A percentile compares a stretch with the other conserved stretches of the same genome.
Conservation (phyloP, 2,888 invertebrate species). For the Pseudoips prasinana region DNA sequence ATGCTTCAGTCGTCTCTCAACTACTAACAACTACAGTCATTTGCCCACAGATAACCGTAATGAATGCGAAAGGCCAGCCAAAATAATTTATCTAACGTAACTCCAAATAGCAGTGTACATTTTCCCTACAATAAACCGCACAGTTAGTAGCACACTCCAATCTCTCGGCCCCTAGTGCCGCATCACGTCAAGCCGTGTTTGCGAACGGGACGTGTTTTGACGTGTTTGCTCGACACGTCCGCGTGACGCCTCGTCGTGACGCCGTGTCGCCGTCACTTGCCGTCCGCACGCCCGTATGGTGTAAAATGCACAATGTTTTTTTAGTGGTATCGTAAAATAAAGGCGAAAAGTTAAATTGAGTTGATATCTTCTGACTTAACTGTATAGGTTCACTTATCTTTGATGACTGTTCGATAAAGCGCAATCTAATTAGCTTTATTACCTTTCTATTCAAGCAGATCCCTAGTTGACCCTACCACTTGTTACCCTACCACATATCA, state of each 20-base stretch:
- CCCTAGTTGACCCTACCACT: neutral
- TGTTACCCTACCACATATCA: neutral
- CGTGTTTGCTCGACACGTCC: conserved; percentile 31
- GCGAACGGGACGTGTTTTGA: conserved; percentile 23
- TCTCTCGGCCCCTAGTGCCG: neutral
- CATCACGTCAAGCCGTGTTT: conserved; percentile 18
- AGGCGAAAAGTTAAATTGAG: neutral
- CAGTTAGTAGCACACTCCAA: too few relatives aligned
- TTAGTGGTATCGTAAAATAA: neutral
- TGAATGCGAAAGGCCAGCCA: too few relatives aligned
- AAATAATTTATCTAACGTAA: too few relatives aligned
- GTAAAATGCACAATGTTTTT: conserved; percentile 8
- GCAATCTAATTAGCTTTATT: neutral
- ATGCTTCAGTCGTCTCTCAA: too few relatives aligned
- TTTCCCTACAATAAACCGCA: too few relatives aligned
- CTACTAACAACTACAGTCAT: too few relatives aligned
- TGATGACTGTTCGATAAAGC: neutral
- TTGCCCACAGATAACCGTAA: too few relatives aligned
- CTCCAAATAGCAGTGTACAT: too few relatives aligned
- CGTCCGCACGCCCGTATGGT: conserved; percentile 11
- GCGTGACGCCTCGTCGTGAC: conserved; percentile 5
- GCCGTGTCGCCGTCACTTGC: conserved; percentile 12
- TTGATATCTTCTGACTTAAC: neutral
- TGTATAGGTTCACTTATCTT: neutral
- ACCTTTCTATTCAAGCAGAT: too few relatives aligned